These are phyloP conservation scores for Octopus sinensis DNA, from an alignment of 1,140 invertebrate genomes.

Conservation along the genomic window DNA sequence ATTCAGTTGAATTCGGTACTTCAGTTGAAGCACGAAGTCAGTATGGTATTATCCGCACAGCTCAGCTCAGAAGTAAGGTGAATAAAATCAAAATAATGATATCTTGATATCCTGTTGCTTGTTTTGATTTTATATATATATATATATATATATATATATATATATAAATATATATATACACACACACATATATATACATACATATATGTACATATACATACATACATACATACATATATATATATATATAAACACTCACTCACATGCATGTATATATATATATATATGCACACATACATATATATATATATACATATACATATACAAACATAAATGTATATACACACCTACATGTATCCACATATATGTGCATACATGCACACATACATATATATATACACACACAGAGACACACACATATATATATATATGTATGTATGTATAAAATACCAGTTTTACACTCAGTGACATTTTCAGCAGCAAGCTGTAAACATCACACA, in stretches of 20 bases:
- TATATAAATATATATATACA: neutral
- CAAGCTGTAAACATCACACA: too few species aligned
- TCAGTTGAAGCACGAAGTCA: neutral
- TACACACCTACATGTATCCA: neutral
- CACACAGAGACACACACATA: neutral
- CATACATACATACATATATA: neutral
- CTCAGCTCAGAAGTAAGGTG: neutral
- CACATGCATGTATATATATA: neutral
- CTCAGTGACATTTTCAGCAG: too few species aligned
- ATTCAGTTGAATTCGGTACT: neutral
- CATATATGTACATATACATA: neutral
- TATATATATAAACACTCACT: neutral
- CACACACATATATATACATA: neutral
- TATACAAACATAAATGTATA: neutral
- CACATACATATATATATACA: neutral
- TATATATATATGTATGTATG: neutral
- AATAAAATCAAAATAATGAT: neutral
- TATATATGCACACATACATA: neutral
- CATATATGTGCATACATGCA: neutral
- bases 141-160: slow-evolving; percentile 11
- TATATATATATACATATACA: too few species aligned
- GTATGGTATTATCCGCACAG: too few species aligned
- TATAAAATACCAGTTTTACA: neutral
- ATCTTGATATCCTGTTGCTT: neutral
- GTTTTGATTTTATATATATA: neutral